Conservation (phyloP, 2,797 vertebrate species). For the Lemur catta region DNA sequence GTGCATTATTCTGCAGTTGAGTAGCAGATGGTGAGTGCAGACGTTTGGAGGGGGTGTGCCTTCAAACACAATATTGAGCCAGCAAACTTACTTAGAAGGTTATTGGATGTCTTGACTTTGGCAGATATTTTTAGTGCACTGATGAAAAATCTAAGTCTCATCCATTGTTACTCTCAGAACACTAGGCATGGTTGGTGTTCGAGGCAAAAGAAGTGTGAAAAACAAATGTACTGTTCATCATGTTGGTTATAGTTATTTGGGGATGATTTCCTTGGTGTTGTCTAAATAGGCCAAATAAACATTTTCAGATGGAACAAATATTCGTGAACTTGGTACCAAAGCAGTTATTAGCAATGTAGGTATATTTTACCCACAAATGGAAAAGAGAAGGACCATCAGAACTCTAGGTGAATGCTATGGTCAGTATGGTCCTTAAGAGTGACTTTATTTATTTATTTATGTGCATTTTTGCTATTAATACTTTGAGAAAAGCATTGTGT, state of each 20-base stretch:
- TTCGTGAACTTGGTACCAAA: neutral
- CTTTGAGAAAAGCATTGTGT: neutral
- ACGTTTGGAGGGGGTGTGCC: conserved; percentile 76
- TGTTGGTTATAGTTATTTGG: conserved; percentile 49
- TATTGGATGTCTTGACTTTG: conserved; percentile 81
- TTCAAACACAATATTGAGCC: conserved; percentile 72
- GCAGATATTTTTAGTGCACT: conserved; percentile 80
- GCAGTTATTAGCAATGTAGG: neutral
- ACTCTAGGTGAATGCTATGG: neutral
- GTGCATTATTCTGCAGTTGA: conserved; percentile 69
- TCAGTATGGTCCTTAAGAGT: neutral
- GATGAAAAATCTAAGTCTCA: conserved; percentile 62
- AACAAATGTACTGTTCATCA: neutral
- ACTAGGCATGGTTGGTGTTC: conserved; percentile 69
- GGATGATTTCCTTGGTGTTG: conserved; percentile 34
- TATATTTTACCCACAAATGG: neutral
- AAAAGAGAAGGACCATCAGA: neutral
- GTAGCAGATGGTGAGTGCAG: conserved; percentile 79
- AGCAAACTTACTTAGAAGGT: conserved; percentile 82
- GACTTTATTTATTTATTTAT: neutral
- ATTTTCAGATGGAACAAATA: conserved; percentile 36
- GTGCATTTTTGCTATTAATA: neutral
- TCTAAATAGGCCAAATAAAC: conserved; percentile 41
- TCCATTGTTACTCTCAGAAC: conserved; percentile 77
- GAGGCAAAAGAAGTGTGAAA: conserved; percentile 55